Evolutionary conservation across 2,888 invertebrate genomes (phyloP), one percentile per base, ranked within the genome.

Genomic region (Netelia fuscicornis): DNA sequence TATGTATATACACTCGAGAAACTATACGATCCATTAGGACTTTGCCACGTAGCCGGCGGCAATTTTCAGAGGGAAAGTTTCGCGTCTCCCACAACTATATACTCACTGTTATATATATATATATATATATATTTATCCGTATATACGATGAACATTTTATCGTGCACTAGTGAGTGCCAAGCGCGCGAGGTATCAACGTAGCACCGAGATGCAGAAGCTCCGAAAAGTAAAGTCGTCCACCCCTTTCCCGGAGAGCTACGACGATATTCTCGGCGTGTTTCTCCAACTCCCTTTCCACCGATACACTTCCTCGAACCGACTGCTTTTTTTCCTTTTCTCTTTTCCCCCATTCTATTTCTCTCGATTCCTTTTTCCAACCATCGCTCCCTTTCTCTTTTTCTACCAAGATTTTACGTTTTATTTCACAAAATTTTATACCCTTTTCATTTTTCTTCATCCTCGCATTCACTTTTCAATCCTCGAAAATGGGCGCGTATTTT

Each of bases 21-120:
- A 88, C 89, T 89, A 90, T 89, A 90, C 90, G 89, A 92, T 92
- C 93, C 93, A 92, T 93, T 92, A 92, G 91, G 92, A 91, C 90
- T 92, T 91, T 89, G 89, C 86, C 88, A 88, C 88, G 86, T 89
- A 84, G 91, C 92, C 90, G 84, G 85, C 86, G 89, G 92, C 90
- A 80, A 90, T 91, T 92, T 90, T 90, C 90, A 84, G 84, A 87
- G 87, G 37, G 88, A 81, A 91, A 91, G 88, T 93, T 93, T 91
- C 89, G 86, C 86, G 87, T 84, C 87, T 62, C 79, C 37, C 70
- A 48, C 64, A 70, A 52, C 44, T 65, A 67, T 56, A 48, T 54
- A 17, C 56, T n/a, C 42, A 30, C 25, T 11, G 13, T 44, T 71
- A 62, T 44, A 58, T 80, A 56, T 70, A 42, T 70, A 42, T 58